phyloP scores from a whole-genome alignment of 2,888 invertebrate species.

The Lochmaea capreae region DNA sequence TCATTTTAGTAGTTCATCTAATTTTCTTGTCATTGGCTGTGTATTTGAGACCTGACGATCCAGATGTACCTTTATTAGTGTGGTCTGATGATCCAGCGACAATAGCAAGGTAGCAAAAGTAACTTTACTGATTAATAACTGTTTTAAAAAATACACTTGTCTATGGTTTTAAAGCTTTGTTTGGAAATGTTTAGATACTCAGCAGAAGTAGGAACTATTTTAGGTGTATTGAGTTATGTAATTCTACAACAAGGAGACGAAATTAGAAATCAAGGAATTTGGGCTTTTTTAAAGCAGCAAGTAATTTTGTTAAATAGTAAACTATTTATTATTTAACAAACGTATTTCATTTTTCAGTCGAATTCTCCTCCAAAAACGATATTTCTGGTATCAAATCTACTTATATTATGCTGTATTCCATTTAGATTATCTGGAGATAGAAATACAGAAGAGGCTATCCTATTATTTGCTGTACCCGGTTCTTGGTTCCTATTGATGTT shows the following conservation, averaged over 20 bases:
- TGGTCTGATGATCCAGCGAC: conserved; percentile 69
- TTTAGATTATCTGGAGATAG: conserved; percentile 80
- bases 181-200: conserved; percentile 69
- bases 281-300: conserved; percentile 91
- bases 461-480: conserved; percentile 93
- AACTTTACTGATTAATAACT: background rate
- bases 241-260: conserved; percentile 94
- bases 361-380: conserved; percentile 96
- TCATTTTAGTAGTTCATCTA: conserved; percentile 89
- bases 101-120: conserved; percentile 60
- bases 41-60: conserved; percentile 85
- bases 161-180: background rate
- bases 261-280: conserved; percentile 91
- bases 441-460: conserved; percentile 88
- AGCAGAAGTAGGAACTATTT: conserved; percentile 86
- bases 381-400: conserved; percentile 90
- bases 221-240: conserved; percentile 89
- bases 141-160: too few relatives aligned
- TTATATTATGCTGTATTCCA: conserved; percentile 91
- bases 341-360: conserved; percentile 68
- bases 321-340: background rate
- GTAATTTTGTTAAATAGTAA: conserved; percentile 67
- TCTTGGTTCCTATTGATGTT: conserved; percentile 99
- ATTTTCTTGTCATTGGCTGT: conserved; percentile 89
- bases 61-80: conserved; percentile 69